Evolutionary conservation across 2,888 invertebrate species (phyloP).

Genomic region (Dicycla oo): DNA sequence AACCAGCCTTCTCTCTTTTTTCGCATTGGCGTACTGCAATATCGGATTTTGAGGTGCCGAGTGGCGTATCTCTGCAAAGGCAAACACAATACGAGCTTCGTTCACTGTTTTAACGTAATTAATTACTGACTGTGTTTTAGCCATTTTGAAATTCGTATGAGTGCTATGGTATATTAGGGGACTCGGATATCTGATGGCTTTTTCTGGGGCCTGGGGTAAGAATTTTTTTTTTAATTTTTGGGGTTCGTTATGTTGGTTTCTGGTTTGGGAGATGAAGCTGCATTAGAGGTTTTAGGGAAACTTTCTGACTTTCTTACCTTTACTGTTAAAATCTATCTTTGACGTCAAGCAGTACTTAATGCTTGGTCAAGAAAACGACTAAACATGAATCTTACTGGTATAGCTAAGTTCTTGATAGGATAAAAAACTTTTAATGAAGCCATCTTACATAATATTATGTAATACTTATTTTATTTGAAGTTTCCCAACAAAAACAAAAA

Average conservation of each 20-base stretch:
- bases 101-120: constrained; percentile 66
- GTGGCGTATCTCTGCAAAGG: constrained; percentile 45
- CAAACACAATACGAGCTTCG: constrained; percentile 34
- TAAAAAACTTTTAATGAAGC: background rate
- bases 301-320: background rate
- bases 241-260: background rate
- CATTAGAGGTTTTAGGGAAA: background rate
- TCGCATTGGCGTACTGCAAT: constrained; percentile 34
- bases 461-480: background rate
- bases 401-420: background rate
- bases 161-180: constrained; percentile 24
- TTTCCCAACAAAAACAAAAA: background rate
- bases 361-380: too few species aligned
- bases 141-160: constrained; percentile 53
- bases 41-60: constrained; percentile 54
- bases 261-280: background rate
- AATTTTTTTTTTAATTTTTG: constrained; percentile 3
- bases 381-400: background rate
- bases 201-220: background rate
- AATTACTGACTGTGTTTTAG: constrained; percentile 52
- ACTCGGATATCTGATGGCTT: constrained; percentile 12
- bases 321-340: too few species aligned
- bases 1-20: constrained; percentile 33
- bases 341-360: too few species aligned
- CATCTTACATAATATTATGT: too few species aligned